Conservation (phyloP, 2,888 invertebrate species). For the Nesidiocoris tenuis region DNA sequence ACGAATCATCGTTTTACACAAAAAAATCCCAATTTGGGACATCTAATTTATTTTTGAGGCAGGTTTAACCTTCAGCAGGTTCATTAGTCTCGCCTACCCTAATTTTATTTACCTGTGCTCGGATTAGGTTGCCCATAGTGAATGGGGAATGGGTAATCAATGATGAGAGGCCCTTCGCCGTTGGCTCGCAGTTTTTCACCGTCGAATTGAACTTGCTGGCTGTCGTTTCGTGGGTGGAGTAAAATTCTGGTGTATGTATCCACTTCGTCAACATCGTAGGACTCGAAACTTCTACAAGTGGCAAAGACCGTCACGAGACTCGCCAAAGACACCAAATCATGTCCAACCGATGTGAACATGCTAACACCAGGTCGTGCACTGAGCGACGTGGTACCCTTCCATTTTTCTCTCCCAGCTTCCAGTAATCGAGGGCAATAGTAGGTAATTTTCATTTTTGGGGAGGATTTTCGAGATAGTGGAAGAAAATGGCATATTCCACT, state of each 20-base stretch:
- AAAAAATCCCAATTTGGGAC: no score
- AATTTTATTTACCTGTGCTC: no score
- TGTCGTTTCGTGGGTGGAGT: conserved; percentile 8
- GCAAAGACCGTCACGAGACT: neutral
- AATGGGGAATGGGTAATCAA: conserved; percentile 29
- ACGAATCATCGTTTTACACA: no score
- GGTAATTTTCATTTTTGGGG: no score
- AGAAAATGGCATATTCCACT: neutral
- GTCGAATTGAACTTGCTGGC: neutral
- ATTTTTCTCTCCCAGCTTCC: neutral
- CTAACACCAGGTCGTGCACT: neutral
- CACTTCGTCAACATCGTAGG: conserved; percentile 20
- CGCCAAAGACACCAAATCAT: neutral
- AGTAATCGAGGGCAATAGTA: neutral
- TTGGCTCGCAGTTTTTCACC: neutral
- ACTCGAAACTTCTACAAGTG: neutral
- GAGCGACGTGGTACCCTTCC: neutral
- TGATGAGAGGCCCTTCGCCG: conserved; percentile 15
- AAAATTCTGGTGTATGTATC: conserved; percentile 35
- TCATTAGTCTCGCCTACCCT: no score
- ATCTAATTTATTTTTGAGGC: no score
- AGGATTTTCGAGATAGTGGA: no score
- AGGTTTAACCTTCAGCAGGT: no score
- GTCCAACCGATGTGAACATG: neutral
- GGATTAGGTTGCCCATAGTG: no score